Evolutionary conservation across 2,113 vertebrate species (phyloP).

Genomic region (Neolamprologus tretocephalus): DNA sequence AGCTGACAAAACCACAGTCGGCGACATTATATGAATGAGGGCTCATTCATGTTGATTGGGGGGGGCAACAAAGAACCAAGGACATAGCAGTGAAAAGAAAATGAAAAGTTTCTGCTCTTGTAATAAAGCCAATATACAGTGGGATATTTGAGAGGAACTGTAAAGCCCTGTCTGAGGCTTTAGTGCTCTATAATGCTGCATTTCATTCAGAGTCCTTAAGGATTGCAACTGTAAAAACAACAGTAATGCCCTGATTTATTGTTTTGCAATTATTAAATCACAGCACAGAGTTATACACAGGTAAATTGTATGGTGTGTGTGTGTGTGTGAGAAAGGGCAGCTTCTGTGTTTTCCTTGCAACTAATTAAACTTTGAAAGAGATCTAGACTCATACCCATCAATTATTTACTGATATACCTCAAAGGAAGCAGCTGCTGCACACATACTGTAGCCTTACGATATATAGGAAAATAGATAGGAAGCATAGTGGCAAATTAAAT

Average conservation of each 20-base stretch:
- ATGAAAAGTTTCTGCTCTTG: background rate
- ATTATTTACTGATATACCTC: slow-evolving; percentile 9
- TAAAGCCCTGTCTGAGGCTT: background rate
- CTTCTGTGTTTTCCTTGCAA: background rate
- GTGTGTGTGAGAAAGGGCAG: background rate
- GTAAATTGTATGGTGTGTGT: background rate
- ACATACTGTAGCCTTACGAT: background rate
- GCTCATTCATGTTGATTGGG: background rate
- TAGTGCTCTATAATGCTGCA: background rate
- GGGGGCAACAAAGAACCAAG: background rate
- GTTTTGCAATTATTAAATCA: background rate
- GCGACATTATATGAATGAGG: background rate
- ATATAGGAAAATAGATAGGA: background rate
- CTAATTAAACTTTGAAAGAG: background rate
- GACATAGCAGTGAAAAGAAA: background rate
- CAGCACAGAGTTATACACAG: background rate
- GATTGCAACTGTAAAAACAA: background rate
- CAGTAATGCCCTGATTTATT: background rate
- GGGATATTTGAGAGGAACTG: background rate
- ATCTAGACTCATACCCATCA: background rate
- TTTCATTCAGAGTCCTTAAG: background rate
- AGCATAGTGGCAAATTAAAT: background rate
- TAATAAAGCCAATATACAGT: background rate
- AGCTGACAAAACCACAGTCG: background rate
- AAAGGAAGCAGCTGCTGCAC: background rate